Base-by-base conservation (phyloP, 2,113 vertebrate genomes). In the Barnardius zonarius region DNA sequence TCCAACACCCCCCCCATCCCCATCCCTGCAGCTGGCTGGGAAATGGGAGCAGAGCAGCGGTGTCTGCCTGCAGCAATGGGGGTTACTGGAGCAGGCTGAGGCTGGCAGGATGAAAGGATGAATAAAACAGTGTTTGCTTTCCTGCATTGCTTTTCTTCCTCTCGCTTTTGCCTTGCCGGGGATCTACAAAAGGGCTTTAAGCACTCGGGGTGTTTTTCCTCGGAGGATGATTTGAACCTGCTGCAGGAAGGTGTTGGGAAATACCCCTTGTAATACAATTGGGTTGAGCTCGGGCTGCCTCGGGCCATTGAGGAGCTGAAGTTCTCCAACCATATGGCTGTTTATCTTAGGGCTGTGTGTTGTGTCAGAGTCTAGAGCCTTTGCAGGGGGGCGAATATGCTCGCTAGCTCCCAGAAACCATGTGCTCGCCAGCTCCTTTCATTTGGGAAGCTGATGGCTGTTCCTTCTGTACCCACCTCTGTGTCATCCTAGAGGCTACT, bases 361-460 rank as follows among this genome's bases (percentile, higher is more conserved):
- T 17, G 23, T 81, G 79, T 61, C 79, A 73, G 68, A 70, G 61
- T 43, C 70, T 82, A 16, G 88, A 93, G 81, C 76, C 73, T 86
- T 89, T 41, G 49, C 41, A 2, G 48, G 31, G 51, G 33, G 41
- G 59, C 37, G 90, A 67, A 63, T 25, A 8, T 0, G 2, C 39
- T 72, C 3, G 5, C 19, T 16, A 37, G 15, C 17, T 75, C 64
- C 51, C 18, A 12, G 66, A 44, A 83, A 49, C 13, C 3, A 8
- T 4, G 55, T 28, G 37, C 11, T 0, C 0, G 9, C 61, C 1
- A 1, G 1, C 43, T 79, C 17, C 31, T 39, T 44, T 74, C 25
- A 2, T 46, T 46, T 3, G 10, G 46, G 76, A 76, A 44, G 57
- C 7, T 22, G 24, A 0, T 13, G 63, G 52, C 16, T 10, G 1